phyloP scores from a whole-genome alignment of 1,140 invertebrate species.

The Temnothorax longispinosus region DNA sequence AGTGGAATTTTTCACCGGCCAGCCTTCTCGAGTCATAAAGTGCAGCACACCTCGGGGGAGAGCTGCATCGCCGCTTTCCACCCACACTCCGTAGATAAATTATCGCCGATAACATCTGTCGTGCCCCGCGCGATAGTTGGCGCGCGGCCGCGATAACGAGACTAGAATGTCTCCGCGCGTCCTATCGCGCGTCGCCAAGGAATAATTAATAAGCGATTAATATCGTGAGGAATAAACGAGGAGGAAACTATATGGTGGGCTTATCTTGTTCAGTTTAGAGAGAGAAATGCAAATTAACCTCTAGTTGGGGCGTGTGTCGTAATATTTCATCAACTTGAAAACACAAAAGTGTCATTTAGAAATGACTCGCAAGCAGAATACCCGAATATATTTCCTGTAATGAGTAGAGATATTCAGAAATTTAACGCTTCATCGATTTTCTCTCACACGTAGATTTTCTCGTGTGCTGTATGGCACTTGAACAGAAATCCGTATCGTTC shows the following conservation, averaged over 20 bases:
- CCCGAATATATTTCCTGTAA: neutral
- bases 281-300: neutral
- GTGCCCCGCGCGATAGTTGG: neutral
- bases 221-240: constrained; percentile 11
- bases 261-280: neutral
- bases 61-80: neutral
- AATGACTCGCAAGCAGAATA: neutral
- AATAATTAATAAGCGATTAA: constrained; percentile 47
- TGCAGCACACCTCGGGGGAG: constrained; percentile 13
- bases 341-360: neutral
- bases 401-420: neutral
- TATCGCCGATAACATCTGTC: constrained; percentile 42
- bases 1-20: constrained; percentile 43
- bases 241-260: neutral
- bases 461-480: neutral
- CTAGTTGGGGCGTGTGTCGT: neutral
- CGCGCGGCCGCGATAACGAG: constrained; percentile 22
- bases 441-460: neutral
- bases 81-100: constrained; percentile 40
- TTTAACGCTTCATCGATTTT: neutral
- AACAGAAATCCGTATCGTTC: neutral
- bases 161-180: neutral
- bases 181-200: neutral
- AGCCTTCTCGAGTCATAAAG: constrained; percentile 32
- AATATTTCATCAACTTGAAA: neutral